phyloP scores from a whole-genome alignment of 2,113 vertebrate genomes.

The Catharus fuscescens region DNA sequence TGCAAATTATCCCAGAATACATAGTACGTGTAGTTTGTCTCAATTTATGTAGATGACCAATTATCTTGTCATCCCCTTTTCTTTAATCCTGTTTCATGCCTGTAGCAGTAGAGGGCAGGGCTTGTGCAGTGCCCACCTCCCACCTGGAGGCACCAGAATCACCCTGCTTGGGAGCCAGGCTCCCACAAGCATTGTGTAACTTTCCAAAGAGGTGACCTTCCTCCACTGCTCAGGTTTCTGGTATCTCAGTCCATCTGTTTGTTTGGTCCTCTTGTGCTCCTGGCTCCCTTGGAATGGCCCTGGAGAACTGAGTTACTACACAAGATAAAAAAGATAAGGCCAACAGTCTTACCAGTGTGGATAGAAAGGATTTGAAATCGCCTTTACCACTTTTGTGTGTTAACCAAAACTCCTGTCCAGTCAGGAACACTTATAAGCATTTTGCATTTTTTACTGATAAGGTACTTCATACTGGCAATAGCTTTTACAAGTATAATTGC shows the following conservation, averaged over 20 bases:
- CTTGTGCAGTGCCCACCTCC: not conserved
- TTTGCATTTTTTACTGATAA: slow-evolving; percentile 47
- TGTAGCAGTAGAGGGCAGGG: not conserved
- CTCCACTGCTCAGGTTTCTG: not conserved
- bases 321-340: not conserved
- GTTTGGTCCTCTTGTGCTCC: not conserved
- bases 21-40: not conserved
- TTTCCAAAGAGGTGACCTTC: not conserved
- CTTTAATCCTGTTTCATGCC: not conserved
- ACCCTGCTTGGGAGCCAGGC: not conserved
- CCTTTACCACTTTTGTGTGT: not conserved
- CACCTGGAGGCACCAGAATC: not conserved
- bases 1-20: not conserved
- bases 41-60: not conserved
- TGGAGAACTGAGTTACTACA: not conserved
- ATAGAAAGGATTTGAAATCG: not conserved
- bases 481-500: slow-evolving; percentile 42
- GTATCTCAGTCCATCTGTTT: not conserved
- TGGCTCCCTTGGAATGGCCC: not conserved
- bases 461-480: slow-evolving; percentile 50
- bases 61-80: not conserved
- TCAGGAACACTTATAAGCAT: slow-evolving; percentile 34
- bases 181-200: not conserved
- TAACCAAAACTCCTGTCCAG: slow-evolving; percentile 14
- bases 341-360: not conserved